Conservation (phyloP, 2,888 invertebrate genomes). For the Ophioninae sp. region DNA sequence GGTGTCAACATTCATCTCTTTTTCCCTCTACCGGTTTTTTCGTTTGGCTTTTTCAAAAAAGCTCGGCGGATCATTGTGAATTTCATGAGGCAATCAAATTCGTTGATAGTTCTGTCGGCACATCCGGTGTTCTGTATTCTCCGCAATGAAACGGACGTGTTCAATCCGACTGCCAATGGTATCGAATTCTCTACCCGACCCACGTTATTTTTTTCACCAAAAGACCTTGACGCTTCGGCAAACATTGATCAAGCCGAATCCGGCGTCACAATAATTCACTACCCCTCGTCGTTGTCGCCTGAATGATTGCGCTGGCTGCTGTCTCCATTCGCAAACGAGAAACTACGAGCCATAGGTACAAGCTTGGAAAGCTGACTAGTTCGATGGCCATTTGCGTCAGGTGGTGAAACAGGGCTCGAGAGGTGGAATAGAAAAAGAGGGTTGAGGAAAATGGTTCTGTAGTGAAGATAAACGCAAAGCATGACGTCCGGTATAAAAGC, state of each 20-base stretch:
- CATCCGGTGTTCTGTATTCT: background rate
- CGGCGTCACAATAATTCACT: constrained; percentile 46
- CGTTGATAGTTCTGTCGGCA: background rate
- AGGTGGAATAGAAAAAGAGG: background rate
- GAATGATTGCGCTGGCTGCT: constrained; percentile 38
- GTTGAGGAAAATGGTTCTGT: background rate
- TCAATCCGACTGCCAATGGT: background rate
- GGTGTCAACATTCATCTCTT: background rate
- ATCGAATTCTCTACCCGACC: background rate
- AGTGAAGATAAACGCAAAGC: constrained; percentile 18
- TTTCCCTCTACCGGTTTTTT: background rate
- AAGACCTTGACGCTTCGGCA: background rate
- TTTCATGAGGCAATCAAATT: background rate
- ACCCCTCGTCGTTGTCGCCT: constrained; percentile 24
- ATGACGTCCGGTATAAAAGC: background rate
- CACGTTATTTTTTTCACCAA: background rate
- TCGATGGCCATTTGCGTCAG: constrained; percentile 39
- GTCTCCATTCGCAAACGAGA: constrained; percentile 40
- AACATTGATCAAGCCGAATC: constrained; percentile 30
- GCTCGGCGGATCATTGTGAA: background rate
- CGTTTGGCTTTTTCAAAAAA: background rate
- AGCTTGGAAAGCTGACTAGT: constrained; percentile 22
- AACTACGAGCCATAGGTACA: constrained; percentile 38
- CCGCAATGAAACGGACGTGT: background rate
- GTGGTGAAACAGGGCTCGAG: constrained; percentile 36